Evolutionary conservation across 2,113 vertebrate genomes (phyloP).

Genomic region (Crotophaga sulcirostris): DNA sequence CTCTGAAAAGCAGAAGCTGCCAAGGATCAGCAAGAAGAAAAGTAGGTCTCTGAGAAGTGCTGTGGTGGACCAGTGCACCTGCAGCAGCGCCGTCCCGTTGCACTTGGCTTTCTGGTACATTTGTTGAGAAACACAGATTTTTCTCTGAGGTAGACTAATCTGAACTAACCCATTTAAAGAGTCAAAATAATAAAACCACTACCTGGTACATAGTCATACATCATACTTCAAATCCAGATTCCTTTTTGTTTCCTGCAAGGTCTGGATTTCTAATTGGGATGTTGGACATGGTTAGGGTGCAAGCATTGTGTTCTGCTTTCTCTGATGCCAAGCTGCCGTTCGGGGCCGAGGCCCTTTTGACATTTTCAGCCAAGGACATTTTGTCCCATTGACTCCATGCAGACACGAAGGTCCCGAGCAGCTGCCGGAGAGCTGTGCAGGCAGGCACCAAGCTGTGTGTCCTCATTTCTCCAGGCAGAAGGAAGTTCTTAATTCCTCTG

Average conservation of each 20-base stretch:
- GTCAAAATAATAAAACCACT: neutral
- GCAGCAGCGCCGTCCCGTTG: fast-evolving
- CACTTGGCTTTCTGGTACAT: neutral
- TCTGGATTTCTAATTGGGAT: neutral
- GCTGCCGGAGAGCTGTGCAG: neutral
- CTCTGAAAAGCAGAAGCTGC: neutral
- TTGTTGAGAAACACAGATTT: neutral
- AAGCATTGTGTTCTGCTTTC: neutral
- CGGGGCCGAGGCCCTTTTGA: fast-evolving
- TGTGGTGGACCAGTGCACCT: fast-evolving
- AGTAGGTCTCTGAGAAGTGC: neutral
- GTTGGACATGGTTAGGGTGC: fast-evolving
- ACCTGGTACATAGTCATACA: fast-evolving
- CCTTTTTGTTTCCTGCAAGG: neutral
- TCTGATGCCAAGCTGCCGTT: neutral
- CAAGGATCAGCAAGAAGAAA: neutral
- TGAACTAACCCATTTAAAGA: neutral
- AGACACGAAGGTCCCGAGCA: neutral
- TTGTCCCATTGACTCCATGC: neutral
- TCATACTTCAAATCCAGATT: neutral
- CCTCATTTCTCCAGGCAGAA: neutral
- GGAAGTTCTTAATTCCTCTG: constrained; percentile 16
- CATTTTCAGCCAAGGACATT: neutral
- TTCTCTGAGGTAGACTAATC: neutral
- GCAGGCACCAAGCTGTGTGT: neutral